Base-by-base conservation (phyloP, 2,888 invertebrate species). In the Acleris holmiana region DNA sequence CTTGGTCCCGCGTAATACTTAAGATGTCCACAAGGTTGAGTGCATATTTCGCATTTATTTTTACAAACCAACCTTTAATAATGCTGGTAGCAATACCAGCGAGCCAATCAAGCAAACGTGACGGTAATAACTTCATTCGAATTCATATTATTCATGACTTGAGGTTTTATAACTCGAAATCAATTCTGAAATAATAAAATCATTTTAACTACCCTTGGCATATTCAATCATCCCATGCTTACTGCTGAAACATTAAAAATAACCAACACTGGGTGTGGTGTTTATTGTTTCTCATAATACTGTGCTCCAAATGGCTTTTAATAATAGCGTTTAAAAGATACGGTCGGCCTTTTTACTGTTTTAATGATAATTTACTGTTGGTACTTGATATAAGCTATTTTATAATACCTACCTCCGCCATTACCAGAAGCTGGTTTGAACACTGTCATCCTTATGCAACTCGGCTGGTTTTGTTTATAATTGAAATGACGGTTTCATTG, bases 111-210 rank as follows among this genome's bases (percentile, higher is more conserved):
- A 44, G 40, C 60, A 69, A 13, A 21, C 13, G 71, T 66, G 69
- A 70, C 76, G 72, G 74, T 79, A 79, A 79, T 76, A 77, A 79
- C 77, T 82, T 77, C 71, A 80, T 82, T 78, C 72, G 72, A 71
- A 69, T 70, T 71, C 70, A 21, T 54, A 49, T 48, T 55, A 49
- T 41, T 35, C 47, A 53, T 53, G 56, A 44, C 50, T 46, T 53
- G n/a, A 18, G 23, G 8, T 54, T 55, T 51, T 61, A 61, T 77
- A 76, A 78, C 73, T 74, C 73, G 65, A 74, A 78, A 76, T 76
- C 79, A 77, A 79, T 79, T 78, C 76, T 75, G 76, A 77, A 78
- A 79, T 76, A 79, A 83, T 83, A 79, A 78, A 80, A 75, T 68
- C 72, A 66, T 75, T 73, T 61, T 53, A 40, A 54, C 51, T 47